Base-by-base conservation (phyloP, 2,888 invertebrate genomes). In the Julus scandinavius region DNA sequence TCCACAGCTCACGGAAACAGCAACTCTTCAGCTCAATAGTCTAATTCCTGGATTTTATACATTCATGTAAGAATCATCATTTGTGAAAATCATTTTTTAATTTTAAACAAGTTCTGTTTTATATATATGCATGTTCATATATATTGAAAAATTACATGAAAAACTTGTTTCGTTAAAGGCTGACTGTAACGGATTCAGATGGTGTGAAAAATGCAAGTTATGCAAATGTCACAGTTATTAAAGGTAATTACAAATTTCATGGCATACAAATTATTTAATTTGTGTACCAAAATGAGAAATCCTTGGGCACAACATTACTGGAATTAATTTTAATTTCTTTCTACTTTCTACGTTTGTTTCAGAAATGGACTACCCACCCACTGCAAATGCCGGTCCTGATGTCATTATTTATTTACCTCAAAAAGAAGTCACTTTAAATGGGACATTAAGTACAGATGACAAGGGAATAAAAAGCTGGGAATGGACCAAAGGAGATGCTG, bases 401-500 rank as follows among this genome's bases (percentile, higher is more conserved):
- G 95, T 96, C 83, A 96, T 98, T 89, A 95, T 98, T 90, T 97
- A 97, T 93, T 93, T 98, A 88, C 98, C 98, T 0, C 96, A 96
- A 91, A 97, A 97, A 91, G 93, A 94, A 83, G 94, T 97, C 13
- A 96, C 96, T 0, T 93, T 99, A 41, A 97, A 97, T 92, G 98
- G 98, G 5, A 98, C 96, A 91, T 93, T 96, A 89, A 98, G 98
- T 89, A 96, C 96, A 0, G 98, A 99, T 91, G 98, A 98, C 92
- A 96, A 97, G 91, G 97, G 97, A 90, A 98, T 98, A 90, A 95
- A 95, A 0, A 96, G 96, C 41, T 99, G 98, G 96, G 98, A 98
- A 92, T 98, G 98, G 98, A 97, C 97, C 0, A 98, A 98, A 92
- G 96, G 96, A 87, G 95, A 96, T 0, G 96, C 96, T 86, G 97